Evolutionary conservation across 2,797 vertebrate species (phyloP).

Genomic region (Acanthurus lineatus): DNA sequence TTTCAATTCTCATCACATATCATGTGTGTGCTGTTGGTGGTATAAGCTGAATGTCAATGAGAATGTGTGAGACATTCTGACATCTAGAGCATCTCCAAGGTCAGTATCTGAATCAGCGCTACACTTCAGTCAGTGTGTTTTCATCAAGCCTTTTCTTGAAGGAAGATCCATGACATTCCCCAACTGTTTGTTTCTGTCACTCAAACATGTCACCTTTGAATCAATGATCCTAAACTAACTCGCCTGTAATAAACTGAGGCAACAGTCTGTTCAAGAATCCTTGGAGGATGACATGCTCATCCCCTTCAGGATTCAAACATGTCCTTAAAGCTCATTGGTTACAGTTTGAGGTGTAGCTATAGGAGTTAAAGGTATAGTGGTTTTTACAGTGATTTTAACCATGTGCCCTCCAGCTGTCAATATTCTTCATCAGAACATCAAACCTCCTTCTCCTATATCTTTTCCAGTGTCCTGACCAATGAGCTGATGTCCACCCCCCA

Average conservation of each 20-base stretch:
- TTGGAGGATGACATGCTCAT: conserved; percentile 1
- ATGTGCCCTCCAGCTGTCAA: conserved; percentile 10
- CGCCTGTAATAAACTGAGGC: conserved; percentile 31
- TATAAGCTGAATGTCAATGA: conserved; percentile 79
- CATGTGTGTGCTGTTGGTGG: conserved; percentile 67
- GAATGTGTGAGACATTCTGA: conserved; percentile 65
- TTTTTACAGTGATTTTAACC: neutral
- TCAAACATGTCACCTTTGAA: conserved; percentile 56
- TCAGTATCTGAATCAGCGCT: conserved; percentile 74
- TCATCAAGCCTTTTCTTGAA: conserved; percentile 54
- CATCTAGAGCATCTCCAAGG: conserved; percentile 79
- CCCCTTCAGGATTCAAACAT: conserved; percentile 6
- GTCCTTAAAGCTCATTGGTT: neutral
- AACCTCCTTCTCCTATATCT: neutral
- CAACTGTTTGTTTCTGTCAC: conserved; percentile 66
- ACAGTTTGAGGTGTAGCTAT: neutral
- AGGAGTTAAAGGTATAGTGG: no score
- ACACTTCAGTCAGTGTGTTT: conserved; percentile 51
- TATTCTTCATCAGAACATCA: neutral
- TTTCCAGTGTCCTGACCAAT: neutral
- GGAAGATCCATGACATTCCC: conserved; percentile 52
- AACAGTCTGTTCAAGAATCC: conserved; percentile 11
- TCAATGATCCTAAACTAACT: conserved; percentile 38
- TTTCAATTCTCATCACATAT: conserved; percentile 80
- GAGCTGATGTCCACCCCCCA: neutral